phyloP scores from a whole-genome alignment of 2,113 vertebrate genomes.

The Anguilla japonica region DNA sequence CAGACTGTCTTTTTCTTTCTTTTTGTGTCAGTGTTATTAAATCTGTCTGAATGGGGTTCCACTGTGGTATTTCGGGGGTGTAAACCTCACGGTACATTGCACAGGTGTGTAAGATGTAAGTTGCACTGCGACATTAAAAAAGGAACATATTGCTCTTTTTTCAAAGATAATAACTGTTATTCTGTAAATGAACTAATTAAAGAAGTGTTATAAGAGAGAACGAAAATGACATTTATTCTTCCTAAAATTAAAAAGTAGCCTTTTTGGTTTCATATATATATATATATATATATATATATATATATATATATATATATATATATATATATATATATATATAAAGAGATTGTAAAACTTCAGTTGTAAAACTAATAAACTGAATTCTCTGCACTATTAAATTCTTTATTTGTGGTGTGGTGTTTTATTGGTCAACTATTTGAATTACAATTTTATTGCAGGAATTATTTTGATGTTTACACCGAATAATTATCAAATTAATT shows the following conservation, averaged over 20 bases:
- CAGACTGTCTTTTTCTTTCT: constrained; percentile 44
- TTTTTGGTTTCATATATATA: constrained; percentile 61
- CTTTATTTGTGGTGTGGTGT: not conserved
- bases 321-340: constrained; percentile 35
- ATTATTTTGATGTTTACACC: not conserved
- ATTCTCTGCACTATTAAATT: constrained; percentile 49
- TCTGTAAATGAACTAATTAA: constrained; percentile 66
- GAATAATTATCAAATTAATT: not conserved
- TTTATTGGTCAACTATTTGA: not conserved
- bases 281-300: constrained; percentile 39
- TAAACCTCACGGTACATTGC: constrained; percentile 73
- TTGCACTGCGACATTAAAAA: constrained; percentile 81
- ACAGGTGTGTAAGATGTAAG: constrained; percentile 78
- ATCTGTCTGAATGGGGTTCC: constrained; percentile 70
- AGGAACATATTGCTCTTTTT: constrained; percentile 78
- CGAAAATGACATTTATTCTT: constrained; percentile 71
- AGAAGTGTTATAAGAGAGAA: constrained; percentile 38
- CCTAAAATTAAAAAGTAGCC: constrained; percentile 68
- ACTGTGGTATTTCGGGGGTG: constrained; percentile 75
- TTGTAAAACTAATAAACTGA: constrained; percentile 77
- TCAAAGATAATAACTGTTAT: constrained; percentile 68
- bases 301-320: constrained; percentile 6
- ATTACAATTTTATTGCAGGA: not conserved
- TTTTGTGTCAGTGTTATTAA: constrained; percentile 63
- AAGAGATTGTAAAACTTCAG: constrained; percentile 64